Conservation (phyloP, 2,888 invertebrate species). For the Hyppa rectilinea region DNA sequence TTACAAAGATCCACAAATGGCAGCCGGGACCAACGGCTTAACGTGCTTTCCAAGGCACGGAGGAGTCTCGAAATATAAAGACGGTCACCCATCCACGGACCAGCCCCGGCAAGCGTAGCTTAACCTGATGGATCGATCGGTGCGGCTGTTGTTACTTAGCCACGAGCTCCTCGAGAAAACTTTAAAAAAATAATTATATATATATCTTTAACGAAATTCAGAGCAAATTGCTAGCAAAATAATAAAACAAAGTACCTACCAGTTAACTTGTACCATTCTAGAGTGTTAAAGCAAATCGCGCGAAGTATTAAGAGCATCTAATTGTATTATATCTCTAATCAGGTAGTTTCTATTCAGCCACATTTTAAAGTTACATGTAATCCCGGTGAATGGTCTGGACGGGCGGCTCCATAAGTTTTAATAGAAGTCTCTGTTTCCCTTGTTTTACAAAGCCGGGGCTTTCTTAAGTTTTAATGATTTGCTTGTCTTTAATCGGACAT, state of each 20-base stretch:
- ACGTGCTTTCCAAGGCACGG: no score
- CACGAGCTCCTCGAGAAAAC: no score
- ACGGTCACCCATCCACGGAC: no score
- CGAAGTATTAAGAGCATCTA: slow-evolving; percentile 48
- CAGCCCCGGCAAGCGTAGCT: no score
- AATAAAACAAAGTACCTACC: slow-evolving; percentile 28
- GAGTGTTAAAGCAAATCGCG: slow-evolving; percentile 35
- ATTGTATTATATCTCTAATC: slow-evolving; percentile 66
- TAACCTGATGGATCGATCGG: no score
- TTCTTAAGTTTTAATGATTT: slow-evolving; percentile 66
- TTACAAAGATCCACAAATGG: no score
- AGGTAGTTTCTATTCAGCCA: slow-evolving; percentile 69
- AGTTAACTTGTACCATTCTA: slow-evolving; percentile 29
- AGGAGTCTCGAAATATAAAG: no score
- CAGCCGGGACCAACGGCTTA: no score
- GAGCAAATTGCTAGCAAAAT: not conserved
- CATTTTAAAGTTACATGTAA: slow-evolving; percentile 80
- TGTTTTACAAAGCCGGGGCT: slow-evolving; percentile 72
- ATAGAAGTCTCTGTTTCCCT: slow-evolving; percentile 65
- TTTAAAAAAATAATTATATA: no score
- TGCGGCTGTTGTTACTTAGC: no score
- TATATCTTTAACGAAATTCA: not conserved
- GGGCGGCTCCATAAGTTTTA: slow-evolving; percentile 69
- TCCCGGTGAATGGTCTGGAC: slow-evolving; percentile 70
- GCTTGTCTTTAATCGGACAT: slow-evolving; percentile 50